A percentile compares a stretch with the other conserved stretches of the same genome.
phyloP scores from a whole-genome alignment of 1,140 invertebrate species.

The fruit fly (Drosophila melanogaster) region Release_6_plus_ISO1_MT NT_033777.3:25770501-25771000 shows the following conservation, averaged over 20 bases:
- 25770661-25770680: conserved; percentile 4
- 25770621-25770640: conserved; percentile 7
- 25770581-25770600: background rate
- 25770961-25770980: conserved; percentile 21
- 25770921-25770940: conserved; percentile 47
- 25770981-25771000: conserved; percentile 10
- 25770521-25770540: background rate
- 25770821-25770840: conserved; percentile 80
- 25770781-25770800: conserved; percentile 39
- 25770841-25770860: conserved; percentile 36
- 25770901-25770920: conserved; percentile 6
- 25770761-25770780: conserved; percentile 25
- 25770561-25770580: background rate
- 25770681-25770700: conserved; percentile 32
- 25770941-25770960: conserved; percentile 77
- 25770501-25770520: background rate
- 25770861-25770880: conserved; percentile 19
- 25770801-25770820: conserved; percentile 76
- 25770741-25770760: conserved; percentile 65
- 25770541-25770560: background rate
- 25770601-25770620: background rate
- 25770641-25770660: conserved; percentile 4
- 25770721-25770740: conserved; percentile 74
- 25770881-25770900: background rate
- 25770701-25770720: conserved; percentile 61